Base-by-base conservation (phyloP, 2,888 invertebrate genomes). In the Clusia tigrina region DNA sequence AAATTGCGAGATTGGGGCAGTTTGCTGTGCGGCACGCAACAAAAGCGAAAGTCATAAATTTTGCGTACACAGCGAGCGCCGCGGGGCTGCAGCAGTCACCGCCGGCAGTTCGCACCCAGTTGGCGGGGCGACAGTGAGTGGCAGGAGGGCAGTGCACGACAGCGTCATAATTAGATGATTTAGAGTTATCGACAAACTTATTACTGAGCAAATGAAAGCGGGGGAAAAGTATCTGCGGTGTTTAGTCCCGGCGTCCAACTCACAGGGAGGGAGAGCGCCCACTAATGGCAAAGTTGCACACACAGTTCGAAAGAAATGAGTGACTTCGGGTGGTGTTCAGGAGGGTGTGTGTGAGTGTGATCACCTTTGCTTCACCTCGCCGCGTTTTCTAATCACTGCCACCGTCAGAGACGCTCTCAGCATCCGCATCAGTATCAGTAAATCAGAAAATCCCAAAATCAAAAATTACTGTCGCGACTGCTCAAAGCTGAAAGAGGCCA, bases 141-240 rank as follows among this genome's bases (percentile, higher is more conserved):
- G 63, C 53, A 38, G 22, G 62, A 38, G 26, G 65, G 57, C 63
- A 67, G 64, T 51, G 63, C 38, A 51, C 71, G 58, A 32, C 26
- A 48, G 55, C 48, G 71, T 73, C 74, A 77, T 78, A 78, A 78
- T 78, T 77, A 78, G 77, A 78, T 78, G 77, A 78, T 78, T 78
- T 78, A 78, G 71, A 73, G 75, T 77, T 78, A 78, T 78, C 74
- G 78, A 72, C 65, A 77, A 77, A 77, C 73, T 76, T 77, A 64
- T 46, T 59, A 48, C 26, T 46, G 5, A 67, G 68, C 67, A 9
- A 48, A 18, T 22, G 48, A n/a, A n/a, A n/a, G n/a, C n/a, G n/a
- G n/a, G n/a, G n/a, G n/a, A n/a, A n/a, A n/a, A n/a, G n/a, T 51
- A 20, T 23, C 23, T 18, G 54, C 48, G 53, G 48, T 17, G 38